Evolutionary conservation across 2,797 vertebrate genomes (phyloP), one percentile per base, ranked within the genome.

Genomic region (Vespertilio murinus): DNA sequence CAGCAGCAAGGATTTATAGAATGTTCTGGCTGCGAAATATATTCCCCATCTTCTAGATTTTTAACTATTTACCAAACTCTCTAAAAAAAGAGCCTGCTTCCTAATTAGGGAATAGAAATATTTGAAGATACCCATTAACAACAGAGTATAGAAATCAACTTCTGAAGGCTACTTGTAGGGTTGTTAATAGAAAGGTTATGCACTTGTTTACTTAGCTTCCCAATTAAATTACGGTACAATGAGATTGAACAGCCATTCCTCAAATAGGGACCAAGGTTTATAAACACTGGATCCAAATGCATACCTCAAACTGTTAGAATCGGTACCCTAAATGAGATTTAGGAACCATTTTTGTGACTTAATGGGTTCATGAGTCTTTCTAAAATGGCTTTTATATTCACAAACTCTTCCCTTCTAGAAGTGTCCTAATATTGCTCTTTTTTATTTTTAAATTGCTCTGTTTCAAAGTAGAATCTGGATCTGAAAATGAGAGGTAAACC

Each of bases 311-410:
- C 70, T 92, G 20, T 88, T 83, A 84, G 45, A 95, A 67, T 93
- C 8, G 42, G n/a, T 88, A 67, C 59, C 84, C 79, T 91, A 67
- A 90, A 40, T 59, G 35, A 96, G 25, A 38, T 81, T 96, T 93
- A 52, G 28, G 77, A 87, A 84, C 81, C 67, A 92, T 28, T 93
- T 89, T 75, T 82, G 69, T 75, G 17, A 67, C 33, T 52, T 40
- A 93, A 35, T 75, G 17, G 17, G 42, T 90, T 87, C n/a, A n/a
- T 22, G 5, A 94, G 14, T 91, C 45, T 94, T 96, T 73, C 61
- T 40, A 59, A 93, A 91, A 59, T 90, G 35, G 28, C 23, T 91
- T 88, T 75, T 45, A 40, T 77, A 54, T 64, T 77, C 38, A 92
- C 61, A 86, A 93, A 86, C 9, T 40, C 56, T 89, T 77, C 20